Percentiles rank a stretch among this genome's conserved stretches.
These are phyloP conservation scores for Leptosomus discolor DNA, from an alignment of 2,113 vertebrate genomes.

Conservation along the genomic window DNA sequence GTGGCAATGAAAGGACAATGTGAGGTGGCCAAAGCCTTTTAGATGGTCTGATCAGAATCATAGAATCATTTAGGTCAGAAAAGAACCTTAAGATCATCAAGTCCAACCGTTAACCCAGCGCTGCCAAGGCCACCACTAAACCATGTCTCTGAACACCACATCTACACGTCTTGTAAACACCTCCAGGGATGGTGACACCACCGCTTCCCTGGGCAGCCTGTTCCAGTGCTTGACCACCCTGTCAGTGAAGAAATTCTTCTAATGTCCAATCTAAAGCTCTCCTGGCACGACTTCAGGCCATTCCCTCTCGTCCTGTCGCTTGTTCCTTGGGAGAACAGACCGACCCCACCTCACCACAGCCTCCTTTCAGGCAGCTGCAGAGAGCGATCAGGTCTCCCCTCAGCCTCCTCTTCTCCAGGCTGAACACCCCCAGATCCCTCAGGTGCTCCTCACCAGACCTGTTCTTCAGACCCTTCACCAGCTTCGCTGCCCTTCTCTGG, in stretches of 20 bases:
- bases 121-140: background rate
- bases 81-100: background rate
- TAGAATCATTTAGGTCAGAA: background rate
- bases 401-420: background rate
- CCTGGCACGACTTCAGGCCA: fast-evolving
- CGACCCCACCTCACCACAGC: background rate
- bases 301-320: background rate
- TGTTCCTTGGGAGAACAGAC: background rate
- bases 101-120: background rate
- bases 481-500: background rate
- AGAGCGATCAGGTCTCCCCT: background rate
- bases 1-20: background rate
- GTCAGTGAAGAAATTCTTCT: fast-evolving
- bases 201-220: background rate
- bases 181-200: fast-evolving
- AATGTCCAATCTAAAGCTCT: fast-evolving
- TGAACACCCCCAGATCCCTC: background rate
- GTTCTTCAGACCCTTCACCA: background rate
- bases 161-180: fast-evolving
- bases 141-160: fast-evolving
- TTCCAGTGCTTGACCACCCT: background rate
- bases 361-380: background rate
- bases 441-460: fast-evolving
- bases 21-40: background rate
- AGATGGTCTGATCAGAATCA: background rate